phyloP scores from a whole-genome alignment of 1,140 invertebrate genomes.

The Hyphantria cunea region DNA sequence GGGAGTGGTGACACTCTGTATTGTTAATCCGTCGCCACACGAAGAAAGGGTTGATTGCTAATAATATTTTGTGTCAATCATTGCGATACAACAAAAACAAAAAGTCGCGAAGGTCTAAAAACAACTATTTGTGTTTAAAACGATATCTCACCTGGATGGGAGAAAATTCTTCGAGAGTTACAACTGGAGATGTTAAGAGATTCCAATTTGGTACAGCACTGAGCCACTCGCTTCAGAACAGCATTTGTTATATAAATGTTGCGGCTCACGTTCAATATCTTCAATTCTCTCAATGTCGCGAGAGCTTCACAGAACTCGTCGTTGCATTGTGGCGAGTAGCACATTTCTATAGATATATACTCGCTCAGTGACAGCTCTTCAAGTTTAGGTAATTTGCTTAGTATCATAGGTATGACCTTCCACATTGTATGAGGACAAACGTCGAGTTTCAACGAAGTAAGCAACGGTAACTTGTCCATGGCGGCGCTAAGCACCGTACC shows the following conservation, averaged over 20 bases:
- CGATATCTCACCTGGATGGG: conserved; percentile 44
- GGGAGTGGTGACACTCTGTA: too few relatives aligned
- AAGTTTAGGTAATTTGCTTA: conserved; percentile 60
- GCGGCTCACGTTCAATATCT: conserved; percentile 56
- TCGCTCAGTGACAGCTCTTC: conserved; percentile 72
- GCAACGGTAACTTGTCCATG: conserved; percentile 52
- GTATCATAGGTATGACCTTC: conserved; percentile 61
- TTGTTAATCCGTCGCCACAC: too few relatives aligned
- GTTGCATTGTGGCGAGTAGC: conserved; percentile 32
- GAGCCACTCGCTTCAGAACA: conserved; percentile 58
- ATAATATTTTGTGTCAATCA: too few relatives aligned
- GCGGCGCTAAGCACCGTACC: conserved; percentile 59
- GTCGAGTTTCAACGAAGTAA: conserved; percentile 66
- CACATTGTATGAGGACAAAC: conserved; percentile 59
- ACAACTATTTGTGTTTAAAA: too few relatives aligned
- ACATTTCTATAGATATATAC: conserved; percentile 50
- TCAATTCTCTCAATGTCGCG: conserved; percentile 50
- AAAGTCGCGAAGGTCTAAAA: too few relatives aligned
- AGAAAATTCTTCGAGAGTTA: conserved; percentile 49
- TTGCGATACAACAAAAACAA: too few relatives aligned
- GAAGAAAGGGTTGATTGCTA: too few relatives aligned
- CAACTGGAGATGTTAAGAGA: conserved; percentile 62
- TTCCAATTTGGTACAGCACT: conserved; percentile 54
- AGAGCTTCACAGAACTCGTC: conserved; percentile 58
- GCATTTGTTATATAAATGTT: conserved; percentile 67